These are phyloP conservation scores for Lathamus discolor DNA, from an alignment of 2,113 vertebrate species.

Conservation along the genomic window DNA sequence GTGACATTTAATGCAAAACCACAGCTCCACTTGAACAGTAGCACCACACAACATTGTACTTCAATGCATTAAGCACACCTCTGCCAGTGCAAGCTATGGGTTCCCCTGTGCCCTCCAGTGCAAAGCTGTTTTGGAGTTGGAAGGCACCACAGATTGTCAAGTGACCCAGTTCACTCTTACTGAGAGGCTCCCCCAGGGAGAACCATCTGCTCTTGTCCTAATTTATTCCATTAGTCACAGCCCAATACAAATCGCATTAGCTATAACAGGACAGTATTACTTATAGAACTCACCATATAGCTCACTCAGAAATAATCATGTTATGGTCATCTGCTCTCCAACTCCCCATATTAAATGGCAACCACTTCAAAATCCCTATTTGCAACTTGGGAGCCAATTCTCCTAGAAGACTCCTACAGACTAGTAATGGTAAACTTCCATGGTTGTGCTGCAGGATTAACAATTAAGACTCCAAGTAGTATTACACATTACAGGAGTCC, in stretches of 20 bases:
- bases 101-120: neutral
- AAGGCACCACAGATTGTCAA: neutral
- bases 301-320: neutral
- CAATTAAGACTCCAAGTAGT: neutral
- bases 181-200: constrained; percentile 45
- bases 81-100: neutral
- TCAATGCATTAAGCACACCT: neutral
- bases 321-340: neutral
- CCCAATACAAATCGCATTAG: constrained; percentile 43
- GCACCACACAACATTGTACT: neutral
- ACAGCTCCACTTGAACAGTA: neutral
- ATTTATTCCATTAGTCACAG: constrained; percentile 75
- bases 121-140: neutral
- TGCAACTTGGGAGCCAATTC: neutral
- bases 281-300: neutral
- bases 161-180: constrained; percentile 76
- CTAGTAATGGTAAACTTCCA: rapidly evolving
- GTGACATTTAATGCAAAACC: neutral
- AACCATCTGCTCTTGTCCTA: constrained; percentile 78
- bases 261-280: neutral
- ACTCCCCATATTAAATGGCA: neutral
- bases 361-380: neutral
- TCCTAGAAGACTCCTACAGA: neutral
- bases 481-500: rapidly evolving
- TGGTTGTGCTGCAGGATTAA: rapidly evolving